A percentile compares a stretch with the other conserved stretches of the same genome.
Evolutionary conservation across 2,113 vertebrate species (phyloP).

Genomic region (Istiophorus platypterus): DNA sequence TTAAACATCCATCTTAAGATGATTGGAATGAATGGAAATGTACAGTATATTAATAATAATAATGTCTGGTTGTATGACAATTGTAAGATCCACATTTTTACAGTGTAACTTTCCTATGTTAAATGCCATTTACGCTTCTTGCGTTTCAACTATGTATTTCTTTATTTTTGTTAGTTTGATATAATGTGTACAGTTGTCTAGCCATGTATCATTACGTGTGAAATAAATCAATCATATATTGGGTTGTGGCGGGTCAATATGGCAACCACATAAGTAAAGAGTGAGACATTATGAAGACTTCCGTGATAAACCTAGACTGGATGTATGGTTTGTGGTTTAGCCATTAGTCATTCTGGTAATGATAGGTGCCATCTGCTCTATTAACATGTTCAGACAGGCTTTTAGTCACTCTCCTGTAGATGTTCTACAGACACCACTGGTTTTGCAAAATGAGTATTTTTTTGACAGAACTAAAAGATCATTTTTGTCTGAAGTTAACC

Average conservation of each 20-base stretch:
- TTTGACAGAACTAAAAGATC: slow-evolving; percentile 43
- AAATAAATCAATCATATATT: slow-evolving; percentile 86
- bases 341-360: slow-evolving; percentile 74
- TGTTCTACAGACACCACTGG: slow-evolving; percentile 38
- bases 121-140: slow-evolving; percentile 84
- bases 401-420: slow-evolving; percentile 66
- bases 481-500: slow-evolving; percentile 47
- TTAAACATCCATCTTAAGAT: slow-evolving; percentile 76
- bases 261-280: slow-evolving; percentile 67
- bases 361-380: slow-evolving; percentile 66
- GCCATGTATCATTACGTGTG: slow-evolving; percentile 86
- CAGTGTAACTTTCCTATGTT: slow-evolving; percentile 86
- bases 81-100: slow-evolving; percentile 85
- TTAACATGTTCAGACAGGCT: slow-evolving; percentile 57
- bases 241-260: slow-evolving; percentile 77
- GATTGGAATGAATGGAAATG: slow-evolving; percentile 81
- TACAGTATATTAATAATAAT: slow-evolving; percentile 86
- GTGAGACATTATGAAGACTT: slow-evolving; percentile 67
- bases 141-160: slow-evolving; percentile 83
- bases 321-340: slow-evolving; percentile 74
- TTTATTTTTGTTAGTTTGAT: slow-evolving; percentile 87
- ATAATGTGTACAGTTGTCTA: slow-evolving; percentile 86
- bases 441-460: slow-evolving; percentile 62
- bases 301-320: slow-evolving; percentile 65
- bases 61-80: slow-evolving; percentile 85